Evolutionary conservation across 2,888 invertebrate species (phyloP), one percentile per base, ranked within the genome.

Genomic region (Cancer borealis): DNA sequence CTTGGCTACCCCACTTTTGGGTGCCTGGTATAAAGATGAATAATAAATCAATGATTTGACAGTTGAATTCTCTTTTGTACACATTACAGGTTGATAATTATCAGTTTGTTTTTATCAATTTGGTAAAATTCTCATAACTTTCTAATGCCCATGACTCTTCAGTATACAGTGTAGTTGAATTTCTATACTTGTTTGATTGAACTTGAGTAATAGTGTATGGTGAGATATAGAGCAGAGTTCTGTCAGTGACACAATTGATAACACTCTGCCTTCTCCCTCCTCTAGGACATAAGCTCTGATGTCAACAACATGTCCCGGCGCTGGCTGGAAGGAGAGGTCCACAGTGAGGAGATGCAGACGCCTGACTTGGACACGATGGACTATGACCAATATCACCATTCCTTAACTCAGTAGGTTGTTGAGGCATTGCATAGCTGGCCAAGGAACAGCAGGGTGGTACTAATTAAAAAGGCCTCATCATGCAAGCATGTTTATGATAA

Each of bases 341-440:
- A 96, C 93, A 97, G 92, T 10, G 95, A 93, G 26, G 95, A 95
- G 60, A 60, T 98, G 96, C 97, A 97, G 96, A 98, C 98, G 91
- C 98, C 98, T 17, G 98, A 98, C 96, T 97, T 98, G 96, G 98
- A 98, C 96, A 98, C 97, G 96, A 98, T 98, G 97, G 98, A 98
- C 96, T 97, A 98, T 96, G 98, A 98, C 96, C 98, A 98, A 96
- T 98, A 98, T 96, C 98, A 98, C 96, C 98, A 98, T 96, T 98
- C 98, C 73, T 97, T 98, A 96, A 97, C 98, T 96, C 98, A 98
- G 98, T 98, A 97, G 97, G 98, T 97, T 95, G 54, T n/a, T 10
- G 60, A 60, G 21, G 60, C 60, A 21, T 60, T 60, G 60, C 60
- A 60, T 21, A 60, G 21, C 21, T 21, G 5, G 21, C 60, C 60